phyloP scores from a whole-genome alignment of 1,140 invertebrate genomes.

The Mesaphorura yosii region DNA sequence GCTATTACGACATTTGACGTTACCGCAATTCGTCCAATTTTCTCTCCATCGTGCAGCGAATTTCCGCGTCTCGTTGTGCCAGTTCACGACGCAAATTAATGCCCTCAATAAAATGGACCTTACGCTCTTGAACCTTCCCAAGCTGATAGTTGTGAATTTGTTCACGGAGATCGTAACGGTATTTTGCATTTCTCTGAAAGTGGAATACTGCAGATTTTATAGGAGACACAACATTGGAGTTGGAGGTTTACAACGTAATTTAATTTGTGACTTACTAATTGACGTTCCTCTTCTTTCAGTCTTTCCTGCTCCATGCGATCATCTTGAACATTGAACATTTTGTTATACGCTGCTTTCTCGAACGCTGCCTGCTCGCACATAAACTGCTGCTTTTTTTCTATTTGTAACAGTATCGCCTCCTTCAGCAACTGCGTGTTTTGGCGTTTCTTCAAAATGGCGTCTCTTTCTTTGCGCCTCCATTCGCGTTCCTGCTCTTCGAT shows the following conservation, averaged over 20 bases:
- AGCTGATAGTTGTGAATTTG: constrained; percentile 29
- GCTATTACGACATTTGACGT: neutral
- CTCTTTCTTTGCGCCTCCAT: constrained; percentile 24
- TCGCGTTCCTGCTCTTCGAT: constrained; percentile 27
- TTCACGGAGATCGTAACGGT: constrained; percentile 24
- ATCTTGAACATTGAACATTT: constrained; percentile 22
- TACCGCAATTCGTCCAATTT: constrained; percentile 26
- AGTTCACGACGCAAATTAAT: constrained; percentile 17
- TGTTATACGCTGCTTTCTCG: constrained; percentile 22
- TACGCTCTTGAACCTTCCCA: constrained; percentile 20
- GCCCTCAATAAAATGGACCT: constrained; percentile 26
- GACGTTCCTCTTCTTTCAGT: constrained; percentile 14
- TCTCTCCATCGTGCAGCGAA: constrained; percentile 21
- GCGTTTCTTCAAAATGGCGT: constrained; percentile 7
- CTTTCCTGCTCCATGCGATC: constrained; percentile 15
- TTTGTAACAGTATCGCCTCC: constrained; percentile 20
- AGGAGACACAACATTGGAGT: neutral
- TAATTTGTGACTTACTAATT: neutral
- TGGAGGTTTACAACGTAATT: neutral
- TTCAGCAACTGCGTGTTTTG: constrained; percentile 17
- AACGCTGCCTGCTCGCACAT: constrained; percentile 21
- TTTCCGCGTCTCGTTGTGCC: constrained; percentile 12
- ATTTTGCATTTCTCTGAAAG: constrained; percentile 18
- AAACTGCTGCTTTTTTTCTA: constrained; percentile 14
- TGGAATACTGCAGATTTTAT: neutral